Conservation (phyloP, 2,888 invertebrate genomes). For the Eristalis tenax region DNA sequence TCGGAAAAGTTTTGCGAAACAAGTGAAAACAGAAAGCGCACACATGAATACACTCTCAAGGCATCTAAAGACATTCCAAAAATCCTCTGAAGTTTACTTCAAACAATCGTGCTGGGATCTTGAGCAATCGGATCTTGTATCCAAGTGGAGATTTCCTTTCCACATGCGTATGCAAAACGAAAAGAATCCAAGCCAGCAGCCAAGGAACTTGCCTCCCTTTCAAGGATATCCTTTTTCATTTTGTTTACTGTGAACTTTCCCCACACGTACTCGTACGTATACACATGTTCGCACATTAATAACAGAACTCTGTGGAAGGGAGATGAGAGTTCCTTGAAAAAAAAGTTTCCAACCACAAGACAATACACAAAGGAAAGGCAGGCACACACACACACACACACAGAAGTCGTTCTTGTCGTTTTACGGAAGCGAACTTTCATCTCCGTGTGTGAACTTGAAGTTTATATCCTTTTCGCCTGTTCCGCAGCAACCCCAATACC, state of each 20-base stretch:
- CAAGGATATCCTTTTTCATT: conserved; percentile 29
- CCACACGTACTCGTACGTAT: conserved; percentile 22
- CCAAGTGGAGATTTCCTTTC: conserved; percentile 62
- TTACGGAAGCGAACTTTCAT: neutral
- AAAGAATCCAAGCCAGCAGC: neutral
- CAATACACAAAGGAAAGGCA: conserved; percentile 45
- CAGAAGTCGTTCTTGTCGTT: neutral
- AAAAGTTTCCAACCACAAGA: conserved; percentile 59
- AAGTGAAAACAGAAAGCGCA: neutral
- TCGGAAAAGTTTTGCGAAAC: neutral
- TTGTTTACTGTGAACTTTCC: conserved; percentile 30
- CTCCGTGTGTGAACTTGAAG: conserved; percentile 48
- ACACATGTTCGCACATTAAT: conserved; percentile 32
- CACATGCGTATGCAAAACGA: conserved; percentile 43
- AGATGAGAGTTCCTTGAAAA: conserved; percentile 20
- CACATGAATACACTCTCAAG: neutral
- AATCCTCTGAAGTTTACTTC: conserved; percentile 10
- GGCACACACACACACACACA: neutral
- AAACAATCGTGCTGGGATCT: conserved; percentile 37
- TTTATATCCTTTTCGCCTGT: conserved; percentile 39
- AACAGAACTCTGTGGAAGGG: conserved; percentile 7
- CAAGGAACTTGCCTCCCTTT: conserved; percentile 9
- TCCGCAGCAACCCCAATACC: neutral
- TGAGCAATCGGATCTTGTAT: conserved; percentile 57
- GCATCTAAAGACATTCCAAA: neutral